These are phyloP conservation scores for Pseudoatta argentina DNA, from an alignment of 1,140 invertebrate genomes.

Conservation along the genomic window DNA sequence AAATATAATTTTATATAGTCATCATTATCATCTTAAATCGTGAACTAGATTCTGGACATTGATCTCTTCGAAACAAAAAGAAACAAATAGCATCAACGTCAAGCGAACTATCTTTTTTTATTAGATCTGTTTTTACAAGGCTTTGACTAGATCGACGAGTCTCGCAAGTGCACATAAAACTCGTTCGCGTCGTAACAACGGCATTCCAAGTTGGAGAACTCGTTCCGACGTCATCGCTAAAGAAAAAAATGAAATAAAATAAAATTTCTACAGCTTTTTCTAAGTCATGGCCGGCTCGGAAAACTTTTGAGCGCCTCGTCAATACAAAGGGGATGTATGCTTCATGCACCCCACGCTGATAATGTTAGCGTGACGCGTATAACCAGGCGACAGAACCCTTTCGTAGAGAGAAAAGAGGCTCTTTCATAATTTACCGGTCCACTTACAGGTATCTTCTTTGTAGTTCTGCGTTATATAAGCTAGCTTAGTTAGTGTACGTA, in stretches of 20 bases:
- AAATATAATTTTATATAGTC: not conserved
- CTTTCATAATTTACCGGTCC: slow-evolving; percentile 50
- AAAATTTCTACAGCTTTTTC: slow-evolving; percentile 20
- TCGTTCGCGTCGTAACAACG: slow-evolving; percentile 3
- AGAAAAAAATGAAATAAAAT: slow-evolving; percentile 12
- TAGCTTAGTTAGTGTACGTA: slow-evolving; percentile 14
- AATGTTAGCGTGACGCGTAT: slow-evolving; percentile 12
- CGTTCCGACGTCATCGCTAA: not conserved
- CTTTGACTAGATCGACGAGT: not conserved
- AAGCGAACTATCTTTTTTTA: not conserved
- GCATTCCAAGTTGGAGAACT: slow-evolving; percentile 14
- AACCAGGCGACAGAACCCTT: slow-evolving; percentile 15
- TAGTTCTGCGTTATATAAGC: slow-evolving; percentile 43
- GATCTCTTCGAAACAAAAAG: not conserved
- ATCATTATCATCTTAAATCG: not conserved
- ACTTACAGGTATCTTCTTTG: slow-evolving; percentile 40
- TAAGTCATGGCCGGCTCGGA: not conserved
- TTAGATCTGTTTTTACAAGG: not conserved
- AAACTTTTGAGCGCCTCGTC: slow-evolving; percentile 17
- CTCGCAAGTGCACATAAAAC: not conserved
- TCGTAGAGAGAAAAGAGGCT: slow-evolving; percentile 27
- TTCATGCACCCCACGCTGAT: slow-evolving; percentile 32
- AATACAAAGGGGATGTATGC: slow-evolving; percentile 37
- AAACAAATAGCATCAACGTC: not conserved
- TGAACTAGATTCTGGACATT: not conserved